Evolutionary conservation across 2,797 vertebrate genomes (phyloP), one percentile per base, ranked within the genome.

Genomic region (Lindbergichthys nudifrons): DNA sequence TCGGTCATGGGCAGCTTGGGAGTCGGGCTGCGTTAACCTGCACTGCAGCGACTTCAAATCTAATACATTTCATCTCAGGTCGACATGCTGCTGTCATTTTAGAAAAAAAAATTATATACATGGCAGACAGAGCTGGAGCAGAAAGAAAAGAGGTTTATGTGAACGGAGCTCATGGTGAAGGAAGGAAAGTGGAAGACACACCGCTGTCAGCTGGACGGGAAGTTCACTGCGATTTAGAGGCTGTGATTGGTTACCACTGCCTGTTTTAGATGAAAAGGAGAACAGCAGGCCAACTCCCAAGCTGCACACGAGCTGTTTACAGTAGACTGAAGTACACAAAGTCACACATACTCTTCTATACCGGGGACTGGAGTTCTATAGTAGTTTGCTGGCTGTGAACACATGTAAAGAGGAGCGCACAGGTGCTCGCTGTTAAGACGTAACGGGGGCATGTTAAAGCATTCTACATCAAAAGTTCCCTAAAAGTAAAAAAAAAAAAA

Each of bases 391-490:
- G 77, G 56, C 79, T 78, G 77, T 72, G 60, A 16, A 66, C 68
- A 80, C 70, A 77, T 64, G 70, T 59, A 59, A 74, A 65, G 63
- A 58, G 65, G 63, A 58, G 73, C 65, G 77, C 42, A 58, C 65
- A 46, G 69, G 65, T 19, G 72, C 65, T 45, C 60, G 73, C 84
- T 68, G 75, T 88, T 91, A 93, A 92, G 89, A 92, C 88, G 87
- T 72, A 36, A 65, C 11, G 2, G 77, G 77, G 60, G 73, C 77
- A 83, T 61, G 70, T 85, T 77, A 76, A 3, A 89, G 83, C 84
- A 70, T 85, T 92, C 91, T 91, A 92, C 87, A 88, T 79, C 74
- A 81, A 88, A 80, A 84, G 76, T 82, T 92, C 85, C 76, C 87
- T 89, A 93, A 90, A 91, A 87, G 83, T 59, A 0, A 64, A 77